Evolutionary conservation across 1,140 invertebrate genomes (phyloP), one percentile per base, ranked within the genome.

Genomic region (Aphis craccivora): DNA sequence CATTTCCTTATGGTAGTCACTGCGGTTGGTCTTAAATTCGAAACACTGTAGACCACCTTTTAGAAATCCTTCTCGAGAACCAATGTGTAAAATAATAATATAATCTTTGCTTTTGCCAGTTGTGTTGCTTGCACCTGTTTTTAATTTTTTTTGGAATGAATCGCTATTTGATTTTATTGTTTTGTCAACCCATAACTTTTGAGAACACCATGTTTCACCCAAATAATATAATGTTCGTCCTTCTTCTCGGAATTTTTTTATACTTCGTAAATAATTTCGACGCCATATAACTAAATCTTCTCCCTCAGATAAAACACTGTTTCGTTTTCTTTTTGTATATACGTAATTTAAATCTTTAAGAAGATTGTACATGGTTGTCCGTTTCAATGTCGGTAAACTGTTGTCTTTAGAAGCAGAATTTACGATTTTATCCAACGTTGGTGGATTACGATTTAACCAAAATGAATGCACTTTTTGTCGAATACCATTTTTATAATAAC

Each of bases 231-330:
- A n/a, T n/a, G 60, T n/a, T 35, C 60, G 60, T 76, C 60, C 60
- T 76, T 76, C 60, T 76, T 76, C 60, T n/a, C 60, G 30, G 14
- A n/a, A 76, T 76, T n/a, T n/a, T 76, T 76, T 76, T 76, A 76
- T 76, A 76, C 60, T 76, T n/a, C 60, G 60, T n/a, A 76, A 76
- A 76, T 76, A 76, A n/a, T 76, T 76, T 76, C 60, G 60, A n/a
- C 60, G 60, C 30, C 60, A 76, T 35, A 76, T n/a, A 76, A 76
- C 5, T 76, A 76, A 76, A 76, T 76, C 60, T 18, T 76, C 60
- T 76, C 60, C n/a, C 60, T 76, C 60, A 0, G 60, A 76, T 76
- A 76, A 76, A n/a, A n/a, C 60, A 76, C 60, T 76, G n/a, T 35
- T 76, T 76, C 30, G 60, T n/a, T 76, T n/a, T 14, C 30, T n/a